Evolutionary conservation across 2,113 vertebrate species (phyloP).

Genomic region (Pterocles gutturalis): DNA sequence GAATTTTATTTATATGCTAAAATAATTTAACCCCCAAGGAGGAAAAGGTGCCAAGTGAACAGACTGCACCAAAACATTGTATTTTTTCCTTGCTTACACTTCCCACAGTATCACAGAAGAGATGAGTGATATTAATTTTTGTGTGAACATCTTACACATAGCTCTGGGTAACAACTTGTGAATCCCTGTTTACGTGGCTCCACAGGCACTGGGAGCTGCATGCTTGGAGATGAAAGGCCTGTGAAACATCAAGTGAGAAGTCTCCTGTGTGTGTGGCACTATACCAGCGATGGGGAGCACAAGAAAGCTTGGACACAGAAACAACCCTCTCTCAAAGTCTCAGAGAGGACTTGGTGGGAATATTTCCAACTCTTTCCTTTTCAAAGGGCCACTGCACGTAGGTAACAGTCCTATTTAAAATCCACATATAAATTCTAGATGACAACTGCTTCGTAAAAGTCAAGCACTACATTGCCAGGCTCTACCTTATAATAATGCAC

Average conservation of each 20-base stretch:
- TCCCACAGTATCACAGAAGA: not conserved
- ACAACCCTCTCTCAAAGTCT: not conserved
- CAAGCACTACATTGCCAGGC: not conserved
- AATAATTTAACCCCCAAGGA: not conserved
- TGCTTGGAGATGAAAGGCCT: not conserved
- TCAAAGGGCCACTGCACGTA: not conserved
- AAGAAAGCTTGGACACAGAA: not conserved
- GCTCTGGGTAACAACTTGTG: not conserved
- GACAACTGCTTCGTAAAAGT: not conserved
- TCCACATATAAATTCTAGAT: not conserved
- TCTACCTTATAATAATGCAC: not conserved
- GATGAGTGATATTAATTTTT: not conserved
- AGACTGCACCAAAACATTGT: not conserved
- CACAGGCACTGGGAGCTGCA: not conserved
- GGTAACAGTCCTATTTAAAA: not conserved
- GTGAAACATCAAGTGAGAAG: not conserved
- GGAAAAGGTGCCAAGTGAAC: not conserved
- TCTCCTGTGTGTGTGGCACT: not conserved
- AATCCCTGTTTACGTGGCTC: not conserved
- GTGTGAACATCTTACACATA: not conserved
- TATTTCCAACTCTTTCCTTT: not conserved
- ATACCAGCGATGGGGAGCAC: fast-evolving
- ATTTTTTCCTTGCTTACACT: not conserved
- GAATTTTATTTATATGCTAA: not conserved
- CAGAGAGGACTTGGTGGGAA: not conserved